These are phyloP conservation scores for Misgurnus anguillicaudatus DNA, from an alignment of 2,113 vertebrate genomes.

Conservation along the genomic window DNA sequence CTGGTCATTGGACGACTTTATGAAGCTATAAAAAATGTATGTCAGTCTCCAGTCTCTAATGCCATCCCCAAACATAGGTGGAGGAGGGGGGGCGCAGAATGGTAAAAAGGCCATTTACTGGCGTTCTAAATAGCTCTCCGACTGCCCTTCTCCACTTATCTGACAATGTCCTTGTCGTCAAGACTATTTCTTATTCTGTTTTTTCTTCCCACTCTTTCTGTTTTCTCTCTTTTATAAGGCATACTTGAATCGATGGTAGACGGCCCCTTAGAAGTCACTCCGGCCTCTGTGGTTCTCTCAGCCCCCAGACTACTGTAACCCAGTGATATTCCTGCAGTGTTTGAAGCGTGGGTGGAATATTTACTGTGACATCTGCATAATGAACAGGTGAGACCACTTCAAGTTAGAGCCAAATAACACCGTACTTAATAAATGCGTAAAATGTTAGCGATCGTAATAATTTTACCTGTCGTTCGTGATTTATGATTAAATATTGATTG, in stretches of 20 bases:
- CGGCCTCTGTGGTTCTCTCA: slow-evolving; percentile 42
- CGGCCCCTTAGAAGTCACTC: slow-evolving; percentile 39
- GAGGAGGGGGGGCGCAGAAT: slow-evolving; percentile 74
- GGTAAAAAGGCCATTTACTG: slow-evolving; percentile 94
- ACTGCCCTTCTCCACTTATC: slow-evolving; percentile 82
- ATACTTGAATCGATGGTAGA: slow-evolving; percentile 62
- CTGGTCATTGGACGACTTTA: slow-evolving; percentile 99
- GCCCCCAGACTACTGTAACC: slow-evolving; percentile 33
- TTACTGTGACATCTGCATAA: slow-evolving; percentile 41
- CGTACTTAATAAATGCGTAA: neutral
- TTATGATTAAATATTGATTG: neutral
- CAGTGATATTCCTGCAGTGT: slow-evolving; percentile 33
- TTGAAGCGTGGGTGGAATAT: slow-evolving; percentile 41
- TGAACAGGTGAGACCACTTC: slow-evolving; percentile 8
- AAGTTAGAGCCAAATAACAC: neutral
- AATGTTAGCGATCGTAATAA: neutral
- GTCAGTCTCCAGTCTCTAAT: slow-evolving; percentile 99
- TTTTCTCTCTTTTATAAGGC: slow-evolving; percentile 63
- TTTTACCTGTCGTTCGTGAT: neutral
- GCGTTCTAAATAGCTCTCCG: slow-evolving; percentile 90
- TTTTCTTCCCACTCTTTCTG: slow-evolving; percentile 57
- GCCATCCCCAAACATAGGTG: slow-evolving; percentile 85
- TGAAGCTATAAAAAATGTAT: slow-evolving; percentile 99
- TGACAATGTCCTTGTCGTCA: slow-evolving; percentile 78
- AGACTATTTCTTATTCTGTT: slow-evolving; percentile 70